These are phyloP conservation scores for Apocheima hispidaria DNA, from an alignment of 2,888 invertebrate species.

Conservation along the genomic window DNA sequence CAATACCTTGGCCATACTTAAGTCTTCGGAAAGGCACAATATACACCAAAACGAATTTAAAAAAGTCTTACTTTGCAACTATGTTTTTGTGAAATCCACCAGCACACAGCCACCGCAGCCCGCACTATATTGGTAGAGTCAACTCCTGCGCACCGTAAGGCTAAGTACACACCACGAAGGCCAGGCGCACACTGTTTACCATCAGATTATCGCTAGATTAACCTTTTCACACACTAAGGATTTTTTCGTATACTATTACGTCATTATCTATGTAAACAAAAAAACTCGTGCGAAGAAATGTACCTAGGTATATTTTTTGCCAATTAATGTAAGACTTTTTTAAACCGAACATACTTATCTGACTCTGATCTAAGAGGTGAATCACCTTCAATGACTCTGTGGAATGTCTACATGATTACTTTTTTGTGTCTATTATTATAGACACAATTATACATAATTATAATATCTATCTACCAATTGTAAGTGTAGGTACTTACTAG, in stretches of 20 bases:
- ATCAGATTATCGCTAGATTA: slow-evolving; percentile 59
- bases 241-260: slow-evolving; percentile 52
- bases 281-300: slow-evolving; percentile 16
- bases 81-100: background rate
- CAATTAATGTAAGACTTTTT: slow-evolving; percentile 11
- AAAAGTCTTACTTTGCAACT: background rate
- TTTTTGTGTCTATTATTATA: background rate
- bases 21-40: too few relatives aligned
- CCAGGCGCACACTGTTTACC: slow-evolving; percentile 49
- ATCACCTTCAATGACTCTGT: slow-evolving; percentile 9
- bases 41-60: background rate
- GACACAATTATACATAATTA: too few relatives aligned
- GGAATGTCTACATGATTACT: background rate
- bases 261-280: slow-evolving; percentile 30
- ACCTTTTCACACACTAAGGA: slow-evolving; percentile 41
- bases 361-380: slow-evolving; percentile 19
- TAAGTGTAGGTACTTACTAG: too few relatives aligned
- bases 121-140: slow-evolving; percentile 30
- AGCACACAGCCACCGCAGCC: background rate
- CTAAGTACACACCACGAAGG: slow-evolving; percentile 56
- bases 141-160: slow-evolving; percentile 53
- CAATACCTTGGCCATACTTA: too few relatives aligned
- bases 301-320: slow-evolving; percentile 16
- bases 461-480: too few relatives aligned
- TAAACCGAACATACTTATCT: background rate